Percentiles rank a stretch among this genome's conserved stretches.
phyloP scores from a whole-genome alignment of 2,888 invertebrate genomes.

The Therioaphis trifolii region DNA sequence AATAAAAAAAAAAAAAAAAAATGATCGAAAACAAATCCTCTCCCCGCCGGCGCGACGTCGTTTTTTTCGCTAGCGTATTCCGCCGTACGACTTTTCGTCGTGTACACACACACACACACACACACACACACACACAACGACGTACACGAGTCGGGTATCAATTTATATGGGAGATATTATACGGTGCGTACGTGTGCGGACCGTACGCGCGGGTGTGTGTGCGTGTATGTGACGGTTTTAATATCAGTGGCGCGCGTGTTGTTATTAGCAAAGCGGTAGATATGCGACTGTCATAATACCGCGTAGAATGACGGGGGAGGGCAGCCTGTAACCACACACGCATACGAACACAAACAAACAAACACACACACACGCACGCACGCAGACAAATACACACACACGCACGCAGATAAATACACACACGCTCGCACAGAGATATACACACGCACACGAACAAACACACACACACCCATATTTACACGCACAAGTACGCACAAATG shows the following conservation, averaged over 20 bases:
- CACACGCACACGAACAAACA: too few species aligned
- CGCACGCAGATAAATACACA: background rate
- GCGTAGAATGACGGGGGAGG: too few species aligned
- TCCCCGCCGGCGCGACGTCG: background rate
- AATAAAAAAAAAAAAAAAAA: constrained; percentile 26
- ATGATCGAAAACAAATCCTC: constrained; percentile 54
- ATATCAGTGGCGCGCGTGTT: constrained; percentile 29
- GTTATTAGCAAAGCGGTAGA: constrained; percentile 35
- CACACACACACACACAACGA: background rate
- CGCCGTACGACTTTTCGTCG: background rate
- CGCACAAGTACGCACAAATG: too few species aligned
- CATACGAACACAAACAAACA: too few species aligned
- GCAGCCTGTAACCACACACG: too few species aligned
- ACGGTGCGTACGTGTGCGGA: background rate
- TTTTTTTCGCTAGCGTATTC: constrained; percentile 6
- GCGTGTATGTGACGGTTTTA: constrained; percentile 39
- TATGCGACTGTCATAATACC: too few species aligned
- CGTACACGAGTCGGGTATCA: constrained; percentile 26
- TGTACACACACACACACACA: background rate
- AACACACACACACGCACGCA: too few species aligned
- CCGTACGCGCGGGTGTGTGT: background rate
- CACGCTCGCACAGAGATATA: constrained; percentile 22
- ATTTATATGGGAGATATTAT: constrained; percentile 2
- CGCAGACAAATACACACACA: background rate
- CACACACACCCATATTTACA: too few species aligned